Evolutionary conservation across 1,140 invertebrate species (phyloP).

Genomic region (Cylas formicarius): DNA sequence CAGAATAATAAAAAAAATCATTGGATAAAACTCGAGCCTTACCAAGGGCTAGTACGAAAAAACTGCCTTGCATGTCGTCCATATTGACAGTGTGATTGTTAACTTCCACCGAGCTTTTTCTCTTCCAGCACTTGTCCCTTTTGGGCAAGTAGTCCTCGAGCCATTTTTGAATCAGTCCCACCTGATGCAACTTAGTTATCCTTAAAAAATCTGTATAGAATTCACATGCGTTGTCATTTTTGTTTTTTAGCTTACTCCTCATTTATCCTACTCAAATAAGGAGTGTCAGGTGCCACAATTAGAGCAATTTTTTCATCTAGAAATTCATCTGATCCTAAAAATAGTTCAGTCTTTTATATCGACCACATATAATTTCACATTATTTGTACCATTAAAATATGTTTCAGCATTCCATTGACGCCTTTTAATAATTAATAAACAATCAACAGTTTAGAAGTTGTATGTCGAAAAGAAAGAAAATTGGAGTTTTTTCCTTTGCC

Average conservation of each 20-base stretch:
- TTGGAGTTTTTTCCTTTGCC: too few relatives aligned
- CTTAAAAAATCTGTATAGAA: constrained; percentile 41
- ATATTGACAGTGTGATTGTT: constrained; percentile 79
- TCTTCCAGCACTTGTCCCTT: constrained; percentile 71
- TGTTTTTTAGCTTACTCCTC: constrained; percentile 46
- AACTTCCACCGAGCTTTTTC: constrained; percentile 53
- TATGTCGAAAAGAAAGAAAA: too few relatives aligned
- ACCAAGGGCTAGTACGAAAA: constrained; percentile 74
- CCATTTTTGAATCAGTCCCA: constrained; percentile 81
- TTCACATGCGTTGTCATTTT: not conserved
- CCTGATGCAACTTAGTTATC: constrained; percentile 70
- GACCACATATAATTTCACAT: too few relatives aligned
- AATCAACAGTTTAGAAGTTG: too few relatives aligned
- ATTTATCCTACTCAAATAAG: constrained; percentile 61
- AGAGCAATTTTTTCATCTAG: constrained; percentile 72
- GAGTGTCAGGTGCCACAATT: constrained; percentile 63
- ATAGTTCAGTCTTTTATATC: constrained; percentile 23
- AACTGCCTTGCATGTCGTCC: constrained; percentile 84
- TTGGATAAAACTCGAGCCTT: constrained; percentile 28
- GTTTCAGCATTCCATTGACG: too few relatives aligned
- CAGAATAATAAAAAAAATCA: constrained; percentile 10
- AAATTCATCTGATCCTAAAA: constrained; percentile 63
- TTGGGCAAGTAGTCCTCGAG: constrained; percentile 65
- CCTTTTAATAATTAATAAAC: too few relatives aligned
- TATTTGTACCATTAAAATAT: too few relatives aligned